Conservation (phyloP, 1,140 invertebrate species). For the Diuraphis noxia region DNA sequence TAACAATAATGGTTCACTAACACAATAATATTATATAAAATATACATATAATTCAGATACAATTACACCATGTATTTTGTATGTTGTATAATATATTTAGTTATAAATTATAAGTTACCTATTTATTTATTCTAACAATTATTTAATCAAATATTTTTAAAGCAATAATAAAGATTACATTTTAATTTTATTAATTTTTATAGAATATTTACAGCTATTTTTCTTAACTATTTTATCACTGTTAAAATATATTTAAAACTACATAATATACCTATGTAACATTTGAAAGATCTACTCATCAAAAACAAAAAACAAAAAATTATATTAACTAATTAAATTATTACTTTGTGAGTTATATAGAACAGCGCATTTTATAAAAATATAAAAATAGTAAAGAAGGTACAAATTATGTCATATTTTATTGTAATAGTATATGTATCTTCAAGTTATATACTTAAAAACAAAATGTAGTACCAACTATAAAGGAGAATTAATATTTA, state of each 20-base stretch:
- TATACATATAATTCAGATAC: no score
- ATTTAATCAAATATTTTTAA: neutral
- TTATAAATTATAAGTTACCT: neutral
- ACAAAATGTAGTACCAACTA: neutral
- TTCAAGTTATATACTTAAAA: neutral
- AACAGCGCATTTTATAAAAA: neutral
- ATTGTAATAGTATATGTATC: neutral
- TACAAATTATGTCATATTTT: neutral
- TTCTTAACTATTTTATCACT: neutral
- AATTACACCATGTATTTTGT: no score
- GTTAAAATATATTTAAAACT: neutral
- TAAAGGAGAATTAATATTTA: neutral
- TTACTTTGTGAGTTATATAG: neutral
- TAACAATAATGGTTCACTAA: no score
- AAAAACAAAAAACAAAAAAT: neutral
- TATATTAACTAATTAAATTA: neutral
- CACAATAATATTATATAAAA: no score
- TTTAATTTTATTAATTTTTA: neutral
- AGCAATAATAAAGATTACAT: neutral
- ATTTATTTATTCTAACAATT: neutral
- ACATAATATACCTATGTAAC: no score
- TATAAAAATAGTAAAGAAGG: neutral
- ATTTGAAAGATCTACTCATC: neutral
- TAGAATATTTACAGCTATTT: neutral
- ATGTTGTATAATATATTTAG: no score